Percentiles rank a stretch among this genome's conserved stretches.
These are phyloP conservation scores for Rynchops niger DNA, from an alignment of 2,113 vertebrate genomes.

Conservation along the genomic window DNA sequence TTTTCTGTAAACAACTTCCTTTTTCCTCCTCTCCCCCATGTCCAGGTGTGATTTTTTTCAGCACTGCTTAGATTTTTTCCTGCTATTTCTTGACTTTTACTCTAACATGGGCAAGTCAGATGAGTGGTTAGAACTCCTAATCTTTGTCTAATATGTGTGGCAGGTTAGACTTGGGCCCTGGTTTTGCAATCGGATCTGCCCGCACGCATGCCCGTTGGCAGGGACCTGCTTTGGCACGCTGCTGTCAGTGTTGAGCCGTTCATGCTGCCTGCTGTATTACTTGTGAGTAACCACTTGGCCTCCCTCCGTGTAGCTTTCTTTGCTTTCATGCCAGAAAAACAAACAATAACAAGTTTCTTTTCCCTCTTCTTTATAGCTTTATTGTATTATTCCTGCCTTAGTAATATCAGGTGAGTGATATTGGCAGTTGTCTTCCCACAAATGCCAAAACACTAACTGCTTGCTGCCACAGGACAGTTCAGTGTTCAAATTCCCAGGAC, in stretches of 20 bases:
- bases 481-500: background rate
- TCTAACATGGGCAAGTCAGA: background rate
- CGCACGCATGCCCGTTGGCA: accelerated
- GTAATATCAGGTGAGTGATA: background rate
- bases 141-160: background rate
- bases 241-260: accelerated
- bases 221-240: background rate
- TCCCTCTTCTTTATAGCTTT: background rate
- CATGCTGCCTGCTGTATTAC: background rate
- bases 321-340: background rate
- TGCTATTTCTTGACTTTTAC: background rate
- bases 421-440: background rate
- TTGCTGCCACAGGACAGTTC: background rate
- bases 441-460: background rate
- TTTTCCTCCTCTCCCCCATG: background rate
- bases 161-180: background rate
- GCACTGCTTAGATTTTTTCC: background rate
- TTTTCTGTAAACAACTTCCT: background rate
- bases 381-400: background rate
- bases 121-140: background rate
- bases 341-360: background rate
- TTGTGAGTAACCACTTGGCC: background rate
- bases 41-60: background rate
- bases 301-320: background rate
- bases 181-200: background rate